phyloP scores from a whole-genome alignment of 2,797 vertebrate species.

The Microctenopoma steveboyesi region DNA sequence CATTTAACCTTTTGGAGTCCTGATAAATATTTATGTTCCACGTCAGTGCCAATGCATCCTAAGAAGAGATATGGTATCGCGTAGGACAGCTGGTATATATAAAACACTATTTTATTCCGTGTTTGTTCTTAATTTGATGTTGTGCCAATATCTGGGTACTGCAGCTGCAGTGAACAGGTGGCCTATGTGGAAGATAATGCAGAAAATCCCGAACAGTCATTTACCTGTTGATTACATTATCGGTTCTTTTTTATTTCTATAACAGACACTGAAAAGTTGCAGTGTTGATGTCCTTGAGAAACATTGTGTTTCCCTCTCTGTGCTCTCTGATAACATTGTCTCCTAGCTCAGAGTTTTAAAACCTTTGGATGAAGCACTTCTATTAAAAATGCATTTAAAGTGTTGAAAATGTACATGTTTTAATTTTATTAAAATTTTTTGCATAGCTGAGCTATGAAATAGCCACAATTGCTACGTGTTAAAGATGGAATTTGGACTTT shows the following conservation, averaged over 20 bases:
- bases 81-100: conserved; percentile 33
- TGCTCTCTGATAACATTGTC: conserved; percentile 5
- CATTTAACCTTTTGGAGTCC: conserved; percentile 63
- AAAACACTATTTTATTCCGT: conserved; percentile 34
- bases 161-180: conserved; percentile 16
- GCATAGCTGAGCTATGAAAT: conserved; percentile 6
- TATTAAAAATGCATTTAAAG: conserved; percentile 30
- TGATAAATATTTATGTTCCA: conserved; percentile 66
- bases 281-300: conserved; percentile 3
- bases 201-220: conserved; percentile 6
- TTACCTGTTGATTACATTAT: conserved; percentile 14
- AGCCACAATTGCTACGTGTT: not conserved
- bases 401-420: conserved; percentile 10
- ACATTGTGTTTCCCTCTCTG: not conserved
- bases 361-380: not conserved
- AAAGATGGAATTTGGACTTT: not conserved
- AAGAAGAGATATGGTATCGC: conserved; percentile 46
- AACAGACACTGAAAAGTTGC: conserved; percentile 13
- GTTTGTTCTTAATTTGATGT: conserved; percentile 42
- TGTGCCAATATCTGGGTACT: conserved; percentile 14
- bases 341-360: conserved; percentile 11
- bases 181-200: not conserved
- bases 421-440: conserved; percentile 8
- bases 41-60: conserved; percentile 31
- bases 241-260: conserved; percentile 24